Conservation (phyloP, 2,888 invertebrate species). For the Amiota mariae region DNA sequence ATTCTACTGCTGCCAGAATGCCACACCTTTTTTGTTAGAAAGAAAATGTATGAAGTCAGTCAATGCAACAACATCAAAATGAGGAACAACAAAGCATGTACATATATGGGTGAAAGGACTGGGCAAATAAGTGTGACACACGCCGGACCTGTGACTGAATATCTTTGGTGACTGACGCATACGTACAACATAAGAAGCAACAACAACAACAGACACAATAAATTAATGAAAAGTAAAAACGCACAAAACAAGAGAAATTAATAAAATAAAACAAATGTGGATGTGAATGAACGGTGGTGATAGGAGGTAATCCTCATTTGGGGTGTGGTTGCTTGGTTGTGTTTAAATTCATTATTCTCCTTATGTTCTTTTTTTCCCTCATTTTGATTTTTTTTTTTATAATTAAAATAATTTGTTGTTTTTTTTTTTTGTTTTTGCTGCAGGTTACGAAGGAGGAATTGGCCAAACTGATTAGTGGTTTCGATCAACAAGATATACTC, state of each 20-base stretch:
- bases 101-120: neutral
- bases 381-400: conserved; percentile 7
- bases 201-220: conserved; percentile 8
- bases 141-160: conserved; percentile 22
- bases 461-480: conserved; percentile 90
- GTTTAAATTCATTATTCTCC: neutral
- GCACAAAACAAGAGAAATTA: conserved; percentile 22
- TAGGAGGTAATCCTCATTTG: neutral
- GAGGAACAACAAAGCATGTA: neutral
- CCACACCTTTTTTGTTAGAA: neutral
- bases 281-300: too few species aligned
- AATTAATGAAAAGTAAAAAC: conserved; percentile 29
- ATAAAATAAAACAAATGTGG: too few species aligned
- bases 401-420: conserved; percentile 5
- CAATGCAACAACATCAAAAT: neutral
- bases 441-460: conserved; percentile 95
- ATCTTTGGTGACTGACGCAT: conserved; percentile 12
- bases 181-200: too few species aligned
- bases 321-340: conserved; percentile 21
- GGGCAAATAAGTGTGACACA: neutral
- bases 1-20: neutral
- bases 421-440: conserved; percentile 35
- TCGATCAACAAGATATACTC: conserved; percentile 90
- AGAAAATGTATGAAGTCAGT: neutral
- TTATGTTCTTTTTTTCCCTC: conserved; percentile 4